Percentiles rank a stretch among this genome's conserved stretches.
Conservation (phyloP, 2,888 invertebrate genomes). For the Gymnocheta viridis region DNA sequence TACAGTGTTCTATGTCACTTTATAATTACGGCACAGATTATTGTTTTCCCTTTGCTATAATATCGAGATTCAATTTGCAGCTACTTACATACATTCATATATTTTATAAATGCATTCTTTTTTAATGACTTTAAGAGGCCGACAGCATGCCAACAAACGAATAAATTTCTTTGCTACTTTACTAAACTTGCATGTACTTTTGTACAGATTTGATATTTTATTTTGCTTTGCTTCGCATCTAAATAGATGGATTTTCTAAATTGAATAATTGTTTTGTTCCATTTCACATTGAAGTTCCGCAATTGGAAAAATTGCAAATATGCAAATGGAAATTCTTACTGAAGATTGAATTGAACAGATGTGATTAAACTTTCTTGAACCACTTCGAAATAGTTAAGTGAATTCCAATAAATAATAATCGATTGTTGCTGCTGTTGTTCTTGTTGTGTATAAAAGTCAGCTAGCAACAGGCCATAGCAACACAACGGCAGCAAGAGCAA, state of each 20-base stretch:
- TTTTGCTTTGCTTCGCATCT: neutral
- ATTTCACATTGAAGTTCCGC: slow-evolving; percentile 45
- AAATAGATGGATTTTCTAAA: slow-evolving; percentile 37
- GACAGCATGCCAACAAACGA: neutral
- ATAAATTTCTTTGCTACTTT: neutral
- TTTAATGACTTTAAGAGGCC: neutral
- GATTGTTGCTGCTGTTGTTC: slow-evolving; percentile 33
- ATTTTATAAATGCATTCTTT: neutral
- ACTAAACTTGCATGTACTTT: too few species aligned
- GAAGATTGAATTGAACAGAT: slow-evolving; percentile 57
- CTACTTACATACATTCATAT: too few species aligned
- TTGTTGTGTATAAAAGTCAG: slow-evolving; percentile 37
- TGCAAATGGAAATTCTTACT: slow-evolving; percentile 58
- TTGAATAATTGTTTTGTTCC: slow-evolving; percentile 57
- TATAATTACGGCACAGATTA: too few species aligned
- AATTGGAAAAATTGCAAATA: slow-evolving; percentile 46
- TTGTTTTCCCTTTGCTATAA: too few species aligned
- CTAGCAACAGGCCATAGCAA: slow-evolving; percentile 40
- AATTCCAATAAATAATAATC: slow-evolving; percentile 69
- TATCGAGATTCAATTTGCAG: too few species aligned
- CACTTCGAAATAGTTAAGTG: slow-evolving; percentile 61
- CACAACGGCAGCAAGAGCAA: slow-evolving; percentile 13
- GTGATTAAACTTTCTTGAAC: slow-evolving; percentile 69
- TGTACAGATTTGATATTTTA: too few species aligned
- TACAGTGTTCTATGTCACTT: too few species aligned